These are phyloP conservation scores for Zaprionus obscuricornis DNA, from an alignment of 2,888 invertebrate species.

Conservation along the genomic window DNA sequence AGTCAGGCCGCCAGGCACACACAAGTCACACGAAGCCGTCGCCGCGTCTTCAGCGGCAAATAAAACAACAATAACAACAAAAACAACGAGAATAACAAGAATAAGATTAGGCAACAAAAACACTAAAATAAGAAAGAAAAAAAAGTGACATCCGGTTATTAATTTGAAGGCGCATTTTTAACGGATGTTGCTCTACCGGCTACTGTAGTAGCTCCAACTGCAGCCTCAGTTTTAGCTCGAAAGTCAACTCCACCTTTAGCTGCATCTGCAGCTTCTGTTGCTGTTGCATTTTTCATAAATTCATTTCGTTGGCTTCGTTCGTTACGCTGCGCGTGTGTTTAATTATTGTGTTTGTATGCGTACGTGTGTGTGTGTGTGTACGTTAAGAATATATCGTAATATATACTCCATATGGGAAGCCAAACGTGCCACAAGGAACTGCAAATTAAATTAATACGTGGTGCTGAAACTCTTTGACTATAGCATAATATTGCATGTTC, in stretches of 20 bases:
- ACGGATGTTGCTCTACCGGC: too few species aligned
- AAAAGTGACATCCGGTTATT: too few species aligned
- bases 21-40: conserved; percentile 38
- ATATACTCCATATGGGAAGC: too few species aligned
- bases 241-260: too few species aligned
- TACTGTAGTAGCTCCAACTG: too few species aligned
- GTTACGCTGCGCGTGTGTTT: conserved; percentile 57
- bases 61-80: conserved; percentile 23
- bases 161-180: too few species aligned
- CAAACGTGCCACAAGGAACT: conserved; percentile 23
- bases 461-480: background rate
- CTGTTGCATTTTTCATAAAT: conserved; percentile 47
- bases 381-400: conserved; percentile 4
- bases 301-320: conserved; percentile 24
- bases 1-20: conserved; percentile 31
- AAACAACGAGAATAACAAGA: conserved; percentile 10
- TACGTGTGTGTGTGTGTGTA: background rate
- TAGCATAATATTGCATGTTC: conserved; percentile 13
- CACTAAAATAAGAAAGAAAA: too few species aligned
- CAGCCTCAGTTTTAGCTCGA: too few species aligned
- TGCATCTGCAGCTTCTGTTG: too few species aligned
- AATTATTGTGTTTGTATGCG: conserved; percentile 28
- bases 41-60: conserved; percentile 20
- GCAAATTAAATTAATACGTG: conserved; percentile 18
- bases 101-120: conserved; percentile 8